These are phyloP conservation scores for Cyprinodon brontotheroides DNA, from an alignment of 2,113 vertebrate species.

Conservation along the genomic window DNA sequence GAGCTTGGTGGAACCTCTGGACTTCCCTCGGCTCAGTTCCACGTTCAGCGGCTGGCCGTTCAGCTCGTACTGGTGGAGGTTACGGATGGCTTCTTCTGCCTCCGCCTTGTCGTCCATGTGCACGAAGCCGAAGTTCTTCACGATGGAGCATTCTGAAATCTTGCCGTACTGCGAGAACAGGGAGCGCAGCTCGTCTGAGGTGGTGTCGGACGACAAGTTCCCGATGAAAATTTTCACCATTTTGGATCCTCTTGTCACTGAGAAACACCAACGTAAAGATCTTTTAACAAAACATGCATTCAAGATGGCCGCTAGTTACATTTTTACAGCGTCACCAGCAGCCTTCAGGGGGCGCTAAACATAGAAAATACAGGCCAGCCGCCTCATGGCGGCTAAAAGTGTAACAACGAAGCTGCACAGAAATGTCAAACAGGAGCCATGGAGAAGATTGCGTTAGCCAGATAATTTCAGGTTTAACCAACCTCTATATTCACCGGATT, in stretches of 20 bases:
- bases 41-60: constrained; percentile 95
- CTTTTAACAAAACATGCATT: too few species aligned
- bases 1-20: constrained; percentile 90
- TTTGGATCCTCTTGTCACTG: constrained; percentile 56
- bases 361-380: neutral
- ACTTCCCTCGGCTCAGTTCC: constrained; percentile 91
- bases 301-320: too few species aligned
- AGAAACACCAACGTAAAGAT: neutral
- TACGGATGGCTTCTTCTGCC: constrained; percentile 91
- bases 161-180: constrained; percentile 96
- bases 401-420: too few species aligned
- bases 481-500: too few species aligned
- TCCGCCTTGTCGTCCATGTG: constrained; percentile 92
- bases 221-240: constrained; percentile 98
- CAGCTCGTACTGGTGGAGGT: constrained; percentile 93
- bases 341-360: neutral
- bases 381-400: too few species aligned
- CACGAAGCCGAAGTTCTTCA: constrained; percentile 97
- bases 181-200: constrained; percentile 89
- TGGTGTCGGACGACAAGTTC: constrained; percentile 92
- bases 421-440: too few species aligned
- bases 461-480: too few species aligned
- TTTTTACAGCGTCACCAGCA: too few species aligned
- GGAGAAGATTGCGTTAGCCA: too few species aligned
- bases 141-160: constrained; percentile 93